phyloP scores from a whole-genome alignment of 1,140 invertebrate genomes.

The Euura lappo region DNA sequence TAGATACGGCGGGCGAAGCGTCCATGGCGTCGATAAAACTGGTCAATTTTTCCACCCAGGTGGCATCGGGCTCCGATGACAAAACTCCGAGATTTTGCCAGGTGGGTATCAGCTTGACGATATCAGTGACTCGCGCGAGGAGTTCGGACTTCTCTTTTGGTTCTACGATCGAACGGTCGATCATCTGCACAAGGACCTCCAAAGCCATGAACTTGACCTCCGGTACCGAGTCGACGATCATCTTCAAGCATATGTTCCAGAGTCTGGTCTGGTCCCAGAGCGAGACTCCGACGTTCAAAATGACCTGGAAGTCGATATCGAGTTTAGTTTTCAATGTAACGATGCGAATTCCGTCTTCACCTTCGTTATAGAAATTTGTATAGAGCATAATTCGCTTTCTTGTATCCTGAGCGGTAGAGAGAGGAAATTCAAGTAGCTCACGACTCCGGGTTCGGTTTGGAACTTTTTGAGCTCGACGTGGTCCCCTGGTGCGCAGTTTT shows the following conservation, averaged over 20 bases:
- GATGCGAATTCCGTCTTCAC: conserved; percentile 26
- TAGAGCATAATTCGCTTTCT: conserved; percentile 26
- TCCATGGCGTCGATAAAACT: conserved; percentile 10
- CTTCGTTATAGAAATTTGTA: conserved; percentile 45
- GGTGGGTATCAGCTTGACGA: conserved; percentile 35
- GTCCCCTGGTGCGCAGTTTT: conserved; percentile 18
- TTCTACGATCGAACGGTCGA: conserved; percentile 29
- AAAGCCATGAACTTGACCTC: conserved; percentile 41
- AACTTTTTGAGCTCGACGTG: conserved; percentile 38
- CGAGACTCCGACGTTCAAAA: conserved; percentile 42
- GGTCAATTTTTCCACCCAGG: conserved; percentile 21
- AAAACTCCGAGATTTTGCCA: conserved; percentile 32
- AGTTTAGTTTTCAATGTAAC: background rate
- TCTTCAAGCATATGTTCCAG: conserved; percentile 34
- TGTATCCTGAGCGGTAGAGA: conserved; percentile 40
- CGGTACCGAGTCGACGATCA: conserved; percentile 36
- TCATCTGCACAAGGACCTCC: conserved; percentile 37
- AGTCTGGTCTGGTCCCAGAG: conserved; percentile 36
- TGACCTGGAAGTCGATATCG: conserved; percentile 34
- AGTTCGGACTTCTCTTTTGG: conserved; percentile 28
- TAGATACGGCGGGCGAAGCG: conserved; percentile 13
- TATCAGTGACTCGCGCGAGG: conserved; percentile 28
- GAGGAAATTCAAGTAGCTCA: conserved; percentile 44
- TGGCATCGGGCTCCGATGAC: conserved; percentile 18
- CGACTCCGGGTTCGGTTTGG: conserved; percentile 31